Conservation (phyloP, 2,113 vertebrate genomes). For the Podarcis cretensis region DNA sequence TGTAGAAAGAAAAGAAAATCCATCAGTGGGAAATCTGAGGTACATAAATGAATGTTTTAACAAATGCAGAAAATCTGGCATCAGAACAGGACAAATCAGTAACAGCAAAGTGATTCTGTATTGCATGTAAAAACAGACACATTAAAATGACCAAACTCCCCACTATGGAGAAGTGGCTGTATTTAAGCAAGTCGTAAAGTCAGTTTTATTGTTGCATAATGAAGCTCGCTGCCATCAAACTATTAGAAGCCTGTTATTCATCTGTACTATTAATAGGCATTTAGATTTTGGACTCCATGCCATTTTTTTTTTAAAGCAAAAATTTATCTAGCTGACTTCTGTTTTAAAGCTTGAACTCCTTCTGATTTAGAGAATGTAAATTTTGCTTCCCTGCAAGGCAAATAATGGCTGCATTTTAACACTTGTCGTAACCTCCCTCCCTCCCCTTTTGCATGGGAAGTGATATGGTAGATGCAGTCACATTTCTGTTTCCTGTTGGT, state of each 20-base stretch:
- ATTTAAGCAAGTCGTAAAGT: constrained; percentile 28
- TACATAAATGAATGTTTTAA: constrained; percentile 22
- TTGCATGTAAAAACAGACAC: background rate
- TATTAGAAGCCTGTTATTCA: constrained; percentile 36
- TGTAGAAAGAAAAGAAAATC: background rate
- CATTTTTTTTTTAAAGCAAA: constrained; percentile 7
- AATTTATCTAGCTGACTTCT: constrained; percentile 63
- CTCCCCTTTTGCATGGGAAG: constrained; percentile 34
- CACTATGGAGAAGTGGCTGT: constrained; percentile 25
- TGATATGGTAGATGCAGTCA: background rate
- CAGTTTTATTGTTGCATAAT: constrained; percentile 33
- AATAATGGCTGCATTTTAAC: constrained; percentile 59
- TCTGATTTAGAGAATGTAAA: constrained; percentile 62
- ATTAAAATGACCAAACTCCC: constrained; percentile 19
- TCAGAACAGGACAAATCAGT: constrained; percentile 38
- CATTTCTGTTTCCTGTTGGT: constrained; percentile 24
- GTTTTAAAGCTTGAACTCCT: constrained; percentile 51
- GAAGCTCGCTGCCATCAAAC: constrained; percentile 43
- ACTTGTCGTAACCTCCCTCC: constrained; percentile 37
- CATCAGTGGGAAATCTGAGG: constrained; percentile 2
- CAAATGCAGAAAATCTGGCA: constrained; percentile 9
- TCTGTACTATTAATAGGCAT: constrained; percentile 50
- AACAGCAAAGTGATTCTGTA: constrained; percentile 20
- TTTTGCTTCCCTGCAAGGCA: constrained; percentile 61
- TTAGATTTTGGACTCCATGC: constrained; percentile 50